Conservation (phyloP, 1,140 invertebrate genomes). For the Drosophila aff. region DNA sequence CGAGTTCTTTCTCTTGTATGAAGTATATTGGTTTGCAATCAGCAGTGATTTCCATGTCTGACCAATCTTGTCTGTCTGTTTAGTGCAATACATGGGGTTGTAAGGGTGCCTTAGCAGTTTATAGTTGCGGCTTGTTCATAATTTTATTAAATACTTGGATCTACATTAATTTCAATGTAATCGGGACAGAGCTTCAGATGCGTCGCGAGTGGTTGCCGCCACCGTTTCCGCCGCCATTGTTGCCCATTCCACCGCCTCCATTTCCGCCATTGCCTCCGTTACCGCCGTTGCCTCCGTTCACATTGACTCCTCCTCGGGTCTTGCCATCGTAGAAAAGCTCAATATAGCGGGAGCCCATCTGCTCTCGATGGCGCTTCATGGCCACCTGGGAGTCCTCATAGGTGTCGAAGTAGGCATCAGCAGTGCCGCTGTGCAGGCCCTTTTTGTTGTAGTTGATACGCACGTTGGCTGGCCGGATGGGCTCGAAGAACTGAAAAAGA, state of each 20-base stretch:
- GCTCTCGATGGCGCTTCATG: slow-evolving; percentile 92
- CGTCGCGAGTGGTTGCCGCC: slow-evolving; percentile 68
- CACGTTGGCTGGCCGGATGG: slow-evolving; percentile 79
- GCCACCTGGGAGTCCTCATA: slow-evolving; percentile 92
- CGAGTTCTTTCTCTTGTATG: slow-evolving; percentile 15
- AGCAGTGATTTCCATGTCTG: slow-evolving; percentile 2
- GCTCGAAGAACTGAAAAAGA: slow-evolving; percentile 77
- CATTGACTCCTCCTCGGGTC: slow-evolving; percentile 53
- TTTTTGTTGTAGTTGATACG: slow-evolving; percentile 86
- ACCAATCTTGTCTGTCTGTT: slow-evolving; percentile 31
- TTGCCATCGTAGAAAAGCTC: slow-evolving; percentile 87
- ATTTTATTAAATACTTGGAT: slow-evolving; percentile 70
- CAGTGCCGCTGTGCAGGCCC: slow-evolving; percentile 95
- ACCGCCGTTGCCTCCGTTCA: slow-evolving; percentile 35
- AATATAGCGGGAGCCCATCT: slow-evolving; percentile 96
- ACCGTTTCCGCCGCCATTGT: slow-evolving; percentile 40
- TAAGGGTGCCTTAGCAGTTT: slow-evolving; percentile 21
- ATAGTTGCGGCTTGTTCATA: slow-evolving; percentile 33
- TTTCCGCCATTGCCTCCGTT: slow-evolving; percentile 25
- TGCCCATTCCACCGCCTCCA: slow-evolving; percentile 24
- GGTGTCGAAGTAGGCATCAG: slow-evolving; percentile 93
- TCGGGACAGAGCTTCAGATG: slow-evolving; percentile 63
- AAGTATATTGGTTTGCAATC: slow-evolving; percentile 17
- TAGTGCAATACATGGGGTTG: slow-evolving; percentile 35
- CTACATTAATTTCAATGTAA: slow-evolving; percentile 70